Percentiles rank a stretch among this genome's conserved stretches.
phyloP scores from a whole-genome alignment of 2,888 invertebrate genomes.

The Exocentrus adspersus region DNA sequence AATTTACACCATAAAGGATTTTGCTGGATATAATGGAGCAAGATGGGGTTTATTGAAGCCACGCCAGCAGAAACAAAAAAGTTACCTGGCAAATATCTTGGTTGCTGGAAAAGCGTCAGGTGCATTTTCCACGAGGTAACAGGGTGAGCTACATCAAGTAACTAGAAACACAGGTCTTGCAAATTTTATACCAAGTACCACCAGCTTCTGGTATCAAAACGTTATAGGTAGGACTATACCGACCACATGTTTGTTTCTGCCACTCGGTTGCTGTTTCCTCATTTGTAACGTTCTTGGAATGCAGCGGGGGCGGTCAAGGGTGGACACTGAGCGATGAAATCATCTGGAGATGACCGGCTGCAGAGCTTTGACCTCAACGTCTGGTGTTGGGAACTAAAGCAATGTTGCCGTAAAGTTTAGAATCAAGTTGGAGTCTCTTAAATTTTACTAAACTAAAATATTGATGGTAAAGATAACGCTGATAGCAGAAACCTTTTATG shows the following conservation, averaged over 20 bases:
- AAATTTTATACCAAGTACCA: no score
- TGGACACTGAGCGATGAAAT: conserved; percentile 56
- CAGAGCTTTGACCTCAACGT: conserved; percentile 6
- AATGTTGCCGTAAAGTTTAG: not conserved
- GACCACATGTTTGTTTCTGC: not conserved
- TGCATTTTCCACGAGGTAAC: not conserved
- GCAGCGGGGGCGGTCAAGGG: conserved; percentile 50
- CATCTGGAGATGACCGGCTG: conserved; percentile 45
- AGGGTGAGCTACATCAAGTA: no score
- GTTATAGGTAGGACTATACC: no score
- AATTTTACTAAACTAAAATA: no score
- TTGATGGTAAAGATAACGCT: no score
- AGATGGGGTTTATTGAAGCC: conserved; percentile 10
- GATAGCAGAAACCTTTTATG: no score
- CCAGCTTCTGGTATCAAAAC: no score
- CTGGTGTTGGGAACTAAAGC: not conserved
- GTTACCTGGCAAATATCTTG: not conserved
- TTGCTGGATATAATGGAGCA: conserved; percentile 13
- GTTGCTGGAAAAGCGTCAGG: not conserved
- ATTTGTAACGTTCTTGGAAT: conserved; percentile 40
- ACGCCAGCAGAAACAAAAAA: conserved; percentile 7
- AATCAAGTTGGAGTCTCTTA: no score
- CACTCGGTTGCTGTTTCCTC: not conserved
- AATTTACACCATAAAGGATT: conserved; percentile 30
- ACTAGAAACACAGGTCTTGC: no score